Evolutionary conservation across 64 coral and sea anemone species (phyloP).

Genomic region (Montipora capricornis): DNA sequence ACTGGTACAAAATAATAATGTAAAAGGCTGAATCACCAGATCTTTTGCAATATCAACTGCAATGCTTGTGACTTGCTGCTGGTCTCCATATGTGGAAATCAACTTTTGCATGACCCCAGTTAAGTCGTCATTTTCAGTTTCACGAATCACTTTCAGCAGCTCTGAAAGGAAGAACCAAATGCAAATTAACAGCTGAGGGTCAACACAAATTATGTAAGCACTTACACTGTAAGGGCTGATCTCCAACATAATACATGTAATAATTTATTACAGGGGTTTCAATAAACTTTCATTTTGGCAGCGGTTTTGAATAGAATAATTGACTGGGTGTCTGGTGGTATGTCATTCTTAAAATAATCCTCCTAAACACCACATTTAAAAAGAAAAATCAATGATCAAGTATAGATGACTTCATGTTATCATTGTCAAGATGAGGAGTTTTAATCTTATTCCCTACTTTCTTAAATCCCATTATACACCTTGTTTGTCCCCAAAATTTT

Average conservation of each 20-base stretch:
- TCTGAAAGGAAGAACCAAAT: conserved; percentile 30
- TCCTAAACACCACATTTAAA: no score
- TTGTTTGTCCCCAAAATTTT: no score
- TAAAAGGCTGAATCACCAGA: conserved; percentile 43
- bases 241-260: not conserved
- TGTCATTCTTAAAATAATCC: no score
- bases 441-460: no score
- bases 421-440: no score
- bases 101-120: conserved; percentile 88
- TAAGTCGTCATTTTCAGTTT: conserved; percentile 94
- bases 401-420: no score
- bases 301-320: no score
- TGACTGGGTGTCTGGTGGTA: no score
- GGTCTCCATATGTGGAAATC: conserved; percentile 89
- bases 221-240: not conserved
- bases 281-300: no score
- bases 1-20: not conserved
- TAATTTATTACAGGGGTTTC: no score
- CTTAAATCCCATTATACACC: no score
- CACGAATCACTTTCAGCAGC: conserved; percentile 77
- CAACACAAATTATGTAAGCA: not conserved
- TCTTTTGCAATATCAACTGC: conserved; percentile 93
- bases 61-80: conserved; percentile 88
- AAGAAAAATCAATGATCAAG: no score
- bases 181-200: not conserved